Conservation (phyloP, 2,888 invertebrate species). For the Parapristionchus giblindavisi region DNA sequence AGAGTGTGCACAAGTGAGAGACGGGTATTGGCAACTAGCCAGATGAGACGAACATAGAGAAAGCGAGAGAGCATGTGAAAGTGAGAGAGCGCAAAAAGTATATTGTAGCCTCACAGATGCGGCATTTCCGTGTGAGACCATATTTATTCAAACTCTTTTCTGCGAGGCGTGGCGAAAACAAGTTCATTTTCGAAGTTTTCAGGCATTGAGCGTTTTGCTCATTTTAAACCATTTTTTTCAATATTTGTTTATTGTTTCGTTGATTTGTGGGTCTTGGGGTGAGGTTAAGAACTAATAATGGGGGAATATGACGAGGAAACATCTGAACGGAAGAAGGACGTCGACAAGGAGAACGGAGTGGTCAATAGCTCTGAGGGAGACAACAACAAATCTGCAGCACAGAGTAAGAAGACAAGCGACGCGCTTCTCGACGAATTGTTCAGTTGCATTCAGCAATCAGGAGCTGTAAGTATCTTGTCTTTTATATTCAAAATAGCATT, state of each 20-base stretch:
- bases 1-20: neutral
- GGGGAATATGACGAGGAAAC: conserved; percentile 29
- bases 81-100: neutral
- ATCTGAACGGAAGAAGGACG: neutral
- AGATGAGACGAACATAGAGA: neutral
- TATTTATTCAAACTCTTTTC: neutral
- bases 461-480: conserved; percentile 25
- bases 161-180: neutral
- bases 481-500: too few species aligned
- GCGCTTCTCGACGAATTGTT: conserved; percentile 23
- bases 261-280: conserved; percentile 32
- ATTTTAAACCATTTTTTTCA: too few species aligned
- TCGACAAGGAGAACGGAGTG: too few species aligned
- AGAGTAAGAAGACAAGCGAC: conserved; percentile 35
- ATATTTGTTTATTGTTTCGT: too few species aligned
- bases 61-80: neutral
- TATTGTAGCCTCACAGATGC: neutral
- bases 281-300: conserved; percentile 28
- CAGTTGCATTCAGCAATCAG: conserved; percentile 11
- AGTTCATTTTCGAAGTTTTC: neutral
- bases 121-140: neutral
- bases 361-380: too few species aligned
- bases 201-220: too few species aligned
- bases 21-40: neutral
- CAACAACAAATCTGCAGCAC: conserved; percentile 10